phyloP scores from a whole-genome alignment of 2,888 invertebrate species.

The Rotaria macrura region DNA sequence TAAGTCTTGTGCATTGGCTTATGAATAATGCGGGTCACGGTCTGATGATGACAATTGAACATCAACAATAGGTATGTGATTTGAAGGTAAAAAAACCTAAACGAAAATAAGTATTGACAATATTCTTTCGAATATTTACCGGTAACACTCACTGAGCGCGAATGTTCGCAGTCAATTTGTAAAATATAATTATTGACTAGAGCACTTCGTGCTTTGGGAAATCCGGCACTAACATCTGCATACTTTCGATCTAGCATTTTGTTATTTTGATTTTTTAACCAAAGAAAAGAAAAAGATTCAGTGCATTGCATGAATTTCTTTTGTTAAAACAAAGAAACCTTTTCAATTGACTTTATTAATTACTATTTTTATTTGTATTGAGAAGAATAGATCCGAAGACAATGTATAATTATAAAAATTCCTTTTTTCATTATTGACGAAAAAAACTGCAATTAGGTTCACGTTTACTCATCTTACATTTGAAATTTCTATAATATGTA shows the following conservation, averaged over 20 bases:
- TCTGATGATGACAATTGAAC: not conserved
- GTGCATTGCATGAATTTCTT: too few species aligned
- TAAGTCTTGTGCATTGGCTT: not conserved
- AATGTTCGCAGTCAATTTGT: conserved; percentile 18
- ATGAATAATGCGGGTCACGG: not conserved
- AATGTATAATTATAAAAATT: not conserved
- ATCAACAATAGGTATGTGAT: not conserved
- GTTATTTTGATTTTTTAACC: not conserved
- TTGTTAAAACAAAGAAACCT: too few species aligned
- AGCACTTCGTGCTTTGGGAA: conserved; percentile 22
- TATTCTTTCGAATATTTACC: not conserved
- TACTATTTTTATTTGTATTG: not conserved
- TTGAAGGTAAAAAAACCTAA: not conserved
- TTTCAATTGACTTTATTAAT: not conserved
- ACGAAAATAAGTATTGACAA: not conserved
- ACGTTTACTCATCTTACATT: not conserved
- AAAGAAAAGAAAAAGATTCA: too few species aligned
- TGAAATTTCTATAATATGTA: not conserved
- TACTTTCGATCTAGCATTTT: not conserved
- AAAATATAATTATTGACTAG: not conserved
- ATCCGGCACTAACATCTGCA: not conserved
- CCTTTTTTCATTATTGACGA: not conserved
- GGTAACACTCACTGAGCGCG: conserved; percentile 10
- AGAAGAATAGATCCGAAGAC: not conserved
- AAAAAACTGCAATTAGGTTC: not conserved